Evolutionary conservation across 2,797 vertebrate genomes (phyloP).

Genomic region (Ateles fusciceps): DNA sequence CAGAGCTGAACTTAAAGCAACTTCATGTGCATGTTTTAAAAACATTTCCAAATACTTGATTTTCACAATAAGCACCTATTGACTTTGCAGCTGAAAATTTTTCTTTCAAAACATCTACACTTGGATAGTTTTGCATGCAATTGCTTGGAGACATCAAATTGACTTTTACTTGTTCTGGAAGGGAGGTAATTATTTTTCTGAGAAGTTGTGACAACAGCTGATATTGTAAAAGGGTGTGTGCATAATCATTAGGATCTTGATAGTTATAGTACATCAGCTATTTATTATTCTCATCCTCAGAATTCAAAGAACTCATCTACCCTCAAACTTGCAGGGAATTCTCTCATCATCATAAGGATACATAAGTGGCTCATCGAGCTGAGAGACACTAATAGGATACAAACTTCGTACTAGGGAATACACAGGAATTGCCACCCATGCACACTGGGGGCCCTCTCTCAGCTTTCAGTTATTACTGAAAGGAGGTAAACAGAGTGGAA

Average conservation of each 20-base stretch:
- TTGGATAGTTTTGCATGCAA: background rate
- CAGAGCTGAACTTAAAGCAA: background rate
- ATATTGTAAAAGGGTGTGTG: background rate
- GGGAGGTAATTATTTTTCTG: background rate
- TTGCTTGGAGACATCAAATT: background rate
- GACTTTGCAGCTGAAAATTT: constrained; percentile 11
- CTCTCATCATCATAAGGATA: background rate
- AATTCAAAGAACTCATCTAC: background rate
- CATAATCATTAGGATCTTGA: background rate
- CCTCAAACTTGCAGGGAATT: background rate
- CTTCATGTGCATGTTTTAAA: background rate
- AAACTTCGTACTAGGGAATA: background rate
- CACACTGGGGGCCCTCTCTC: background rate
- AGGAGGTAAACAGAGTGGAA: background rate
- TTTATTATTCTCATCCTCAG: background rate
- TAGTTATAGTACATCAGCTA: background rate
- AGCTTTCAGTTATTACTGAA: background rate
- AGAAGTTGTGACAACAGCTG: background rate
- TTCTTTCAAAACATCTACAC: background rate
- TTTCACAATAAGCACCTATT: background rate
- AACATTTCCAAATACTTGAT: constrained; percentile 8
- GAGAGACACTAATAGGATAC: background rate
- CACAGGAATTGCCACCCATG: background rate
- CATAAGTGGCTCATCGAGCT: background rate
- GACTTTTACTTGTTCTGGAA: background rate